phyloP scores from a whole-genome alignment of 1,140 invertebrate species.

The Trachymyrmex septentrionalis region DNA sequence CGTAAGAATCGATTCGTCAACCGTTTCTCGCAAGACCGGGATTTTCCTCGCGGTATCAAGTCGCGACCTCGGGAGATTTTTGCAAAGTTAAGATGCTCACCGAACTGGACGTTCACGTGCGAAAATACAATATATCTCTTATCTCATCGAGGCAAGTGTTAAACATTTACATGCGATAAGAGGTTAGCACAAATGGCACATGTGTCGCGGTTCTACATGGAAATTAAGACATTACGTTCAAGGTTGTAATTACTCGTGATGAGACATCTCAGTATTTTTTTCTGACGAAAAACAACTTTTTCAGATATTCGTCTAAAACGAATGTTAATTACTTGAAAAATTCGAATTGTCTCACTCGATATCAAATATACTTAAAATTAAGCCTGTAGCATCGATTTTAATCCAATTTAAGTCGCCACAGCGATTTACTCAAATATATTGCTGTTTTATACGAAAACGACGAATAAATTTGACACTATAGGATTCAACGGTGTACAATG shows the following conservation, averaged over 20 bases:
- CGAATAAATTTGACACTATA: too few relatives aligned
- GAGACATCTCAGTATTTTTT: conserved; percentile 3
- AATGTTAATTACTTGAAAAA: conserved; percentile 45
- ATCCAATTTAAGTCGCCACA: too few relatives aligned
- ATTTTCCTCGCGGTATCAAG: background rate
- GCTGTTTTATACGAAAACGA: too few relatives aligned
- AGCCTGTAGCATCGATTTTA: background rate
- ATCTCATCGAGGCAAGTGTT: conserved; percentile 65
- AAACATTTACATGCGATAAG: conserved; percentile 71
- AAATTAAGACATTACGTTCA: conserved; percentile 65
- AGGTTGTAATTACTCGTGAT: conserved; percentile 38
- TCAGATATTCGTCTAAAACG: background rate
- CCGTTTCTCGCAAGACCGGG: background rate
- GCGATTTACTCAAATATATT: too few relatives aligned
- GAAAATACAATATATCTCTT: conserved; percentile 48
- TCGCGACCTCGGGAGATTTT: background rate
- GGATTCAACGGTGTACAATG: too few relatives aligned
- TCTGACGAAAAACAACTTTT: conserved; percentile 39
- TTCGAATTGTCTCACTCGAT: background rate
- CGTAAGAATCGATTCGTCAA: background rate
- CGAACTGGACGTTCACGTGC: conserved; percentile 5
- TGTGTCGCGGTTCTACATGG: background rate
- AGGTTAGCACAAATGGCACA: conserved; percentile 67
- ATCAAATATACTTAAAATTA: background rate
- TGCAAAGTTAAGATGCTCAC: conserved; percentile 20